Base-by-base conservation (phyloP, 2,113 vertebrate genomes). In the Tympanuchus pallidicinctus region DNA sequence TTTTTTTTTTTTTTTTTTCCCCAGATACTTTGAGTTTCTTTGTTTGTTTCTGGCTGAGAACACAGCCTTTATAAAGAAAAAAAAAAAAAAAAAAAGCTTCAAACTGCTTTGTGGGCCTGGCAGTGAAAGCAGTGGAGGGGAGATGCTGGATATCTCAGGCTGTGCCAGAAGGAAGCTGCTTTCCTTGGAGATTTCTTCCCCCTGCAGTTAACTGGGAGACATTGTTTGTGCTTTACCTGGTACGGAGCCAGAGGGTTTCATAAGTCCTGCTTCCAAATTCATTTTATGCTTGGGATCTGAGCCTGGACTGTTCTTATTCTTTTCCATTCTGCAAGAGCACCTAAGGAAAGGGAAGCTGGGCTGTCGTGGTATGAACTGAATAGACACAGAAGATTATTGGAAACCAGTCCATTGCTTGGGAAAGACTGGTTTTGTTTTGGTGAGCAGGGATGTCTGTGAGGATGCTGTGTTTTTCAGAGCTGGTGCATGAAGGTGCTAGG, bases 1-100 rank as follows among this genome's bases (percentile, higher is more conserved):
- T 76, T 11, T 21, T 8, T 11, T 21, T 8, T 40, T 40, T 25
- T 8, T 40, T 43, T 67, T 48, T 11, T 25, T 28, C 40, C 14
- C 12, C 57, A 63, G 84, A 89, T 89, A 87, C 89, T 95, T 92
- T 79, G 92, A 43, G 43, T 94, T 91, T 94, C 92, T 96, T 95
- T 96, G 69, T 96, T 91, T 94, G 61, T 85, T 91, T 90, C 93
- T 97, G 93, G 95, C 94, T 91, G 89, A 94, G 79, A 92, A 88
- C 5, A 9, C 28, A 83, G 79, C 34, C 86, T 94, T 94, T 89
- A 6, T 19, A 30, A 57, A 57, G 30, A 17, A 16, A 32, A 11
- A 77, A 84, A 87, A 43, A 56, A 88, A 56, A 83, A 94, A 83
- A 94, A 92, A 45, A 82, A 84, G 76, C 94, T 95, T 93, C 75